These are phyloP conservation scores for Triplophysa dalaica DNA, from an alignment of 2,113 vertebrate species.

Conservation along the genomic window DNA sequence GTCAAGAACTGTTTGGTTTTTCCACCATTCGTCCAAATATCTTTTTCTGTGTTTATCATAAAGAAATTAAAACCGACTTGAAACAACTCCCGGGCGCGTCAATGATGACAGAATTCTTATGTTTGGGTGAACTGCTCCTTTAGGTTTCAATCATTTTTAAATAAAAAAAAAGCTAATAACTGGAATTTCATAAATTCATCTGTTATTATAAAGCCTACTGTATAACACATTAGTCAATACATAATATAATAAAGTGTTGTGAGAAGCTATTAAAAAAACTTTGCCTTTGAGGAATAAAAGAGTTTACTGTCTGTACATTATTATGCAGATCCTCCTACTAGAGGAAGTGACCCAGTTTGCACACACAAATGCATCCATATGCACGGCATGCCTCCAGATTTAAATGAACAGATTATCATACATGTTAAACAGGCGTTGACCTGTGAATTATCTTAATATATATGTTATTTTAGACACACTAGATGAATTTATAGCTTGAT, in stretches of 20 bases:
- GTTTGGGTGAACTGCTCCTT: too few relatives aligned
- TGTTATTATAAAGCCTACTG: too few relatives aligned
- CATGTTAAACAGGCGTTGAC: slow-evolving; percentile 63
- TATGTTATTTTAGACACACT: slow-evolving; percentile 56
- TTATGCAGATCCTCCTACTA: slow-evolving; percentile 26
- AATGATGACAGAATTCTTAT: too few relatives aligned
- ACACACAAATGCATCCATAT: slow-evolving; percentile 68
- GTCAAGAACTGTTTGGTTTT: too few relatives aligned
- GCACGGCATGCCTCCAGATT: slow-evolving; percentile 57
- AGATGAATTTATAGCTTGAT: not conserved
- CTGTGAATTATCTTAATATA: slow-evolving; percentile 55
- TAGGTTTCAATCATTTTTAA: too few relatives aligned
- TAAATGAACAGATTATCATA: slow-evolving; percentile 69
- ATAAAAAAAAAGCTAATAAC: too few relatives aligned
- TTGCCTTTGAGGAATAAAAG: not conserved
- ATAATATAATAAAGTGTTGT: not conserved
- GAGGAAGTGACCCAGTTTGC: slow-evolving; percentile 64
- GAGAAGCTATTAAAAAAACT: not conserved
- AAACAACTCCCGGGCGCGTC: too few relatives aligned
- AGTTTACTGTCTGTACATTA: slow-evolving; percentile 1
- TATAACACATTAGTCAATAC: not conserved
- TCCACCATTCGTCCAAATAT: too few relatives aligned
- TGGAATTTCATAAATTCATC: too few relatives aligned
- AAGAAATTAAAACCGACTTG: too few relatives aligned
- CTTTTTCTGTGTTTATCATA: too few relatives aligned